Evolutionary conservation across 2,113 vertebrate species (phyloP).

Genomic region (Sturnira hondurensis): DNA sequence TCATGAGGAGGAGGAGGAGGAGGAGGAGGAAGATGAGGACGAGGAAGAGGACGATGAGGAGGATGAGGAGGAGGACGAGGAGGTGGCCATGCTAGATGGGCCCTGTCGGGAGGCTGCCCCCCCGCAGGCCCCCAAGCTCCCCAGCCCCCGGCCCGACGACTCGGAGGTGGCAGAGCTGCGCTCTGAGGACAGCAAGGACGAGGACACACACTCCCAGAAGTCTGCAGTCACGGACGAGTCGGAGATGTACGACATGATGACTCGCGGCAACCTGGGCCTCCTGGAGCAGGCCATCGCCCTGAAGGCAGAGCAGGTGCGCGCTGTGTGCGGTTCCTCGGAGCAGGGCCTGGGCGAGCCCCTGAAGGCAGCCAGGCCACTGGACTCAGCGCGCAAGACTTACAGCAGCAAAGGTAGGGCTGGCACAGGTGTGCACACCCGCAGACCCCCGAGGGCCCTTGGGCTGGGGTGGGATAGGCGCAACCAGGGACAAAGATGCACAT

Average conservation of each 20-base stretch:
- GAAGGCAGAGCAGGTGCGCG: slow-evolving; percentile 94
- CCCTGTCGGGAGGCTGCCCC: slow-evolving; percentile 76
- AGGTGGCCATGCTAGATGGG: slow-evolving; percentile 66
- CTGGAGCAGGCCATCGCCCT: slow-evolving; percentile 98
- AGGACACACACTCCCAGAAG: slow-evolving; percentile 89
- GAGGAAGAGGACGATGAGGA: slow-evolving; percentile 76
- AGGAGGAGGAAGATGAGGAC: slow-evolving; percentile 77
- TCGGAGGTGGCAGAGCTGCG: slow-evolving; percentile 89
- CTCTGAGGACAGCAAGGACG: slow-evolving; percentile 88
- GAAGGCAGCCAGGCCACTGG: slow-evolving; percentile 87
- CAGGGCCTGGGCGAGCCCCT: slow-evolving; percentile 86
- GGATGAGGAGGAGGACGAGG: slow-evolving; percentile 74
- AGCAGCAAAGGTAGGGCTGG: slow-evolving; percentile 88
- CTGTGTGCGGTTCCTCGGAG: slow-evolving; percentile 82
- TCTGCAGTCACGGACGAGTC: slow-evolving; percentile 90
- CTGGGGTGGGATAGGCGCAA: no score
- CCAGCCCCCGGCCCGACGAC: slow-evolving; percentile 80
- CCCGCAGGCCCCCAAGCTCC: slow-evolving; percentile 76
- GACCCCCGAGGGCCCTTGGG: no score
- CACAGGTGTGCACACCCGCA: rapidly evolving
- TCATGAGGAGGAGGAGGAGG: slow-evolving; percentile 69
- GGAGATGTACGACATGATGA: slow-evolving; percentile 96
- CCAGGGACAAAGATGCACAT: rapidly evolving
- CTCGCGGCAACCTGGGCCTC: slow-evolving; percentile 93
- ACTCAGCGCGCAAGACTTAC: slow-evolving; percentile 90